Evolutionary conservation across 2,888 invertebrate species (phyloP).

Genomic region (Dilophus febrilis): DNA sequence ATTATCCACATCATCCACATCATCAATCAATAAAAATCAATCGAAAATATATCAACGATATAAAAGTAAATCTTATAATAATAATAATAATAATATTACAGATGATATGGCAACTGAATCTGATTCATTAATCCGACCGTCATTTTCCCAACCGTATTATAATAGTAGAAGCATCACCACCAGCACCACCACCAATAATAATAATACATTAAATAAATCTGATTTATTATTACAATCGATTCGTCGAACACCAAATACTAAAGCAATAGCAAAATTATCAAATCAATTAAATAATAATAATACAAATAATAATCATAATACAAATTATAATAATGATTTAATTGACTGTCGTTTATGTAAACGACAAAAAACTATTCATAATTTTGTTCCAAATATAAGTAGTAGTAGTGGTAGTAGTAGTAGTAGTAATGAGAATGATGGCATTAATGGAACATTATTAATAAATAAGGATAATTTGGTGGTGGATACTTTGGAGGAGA

Average conservation of each 20-base stretch:
- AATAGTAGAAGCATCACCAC: too few species aligned
- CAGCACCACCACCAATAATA: too few species aligned
- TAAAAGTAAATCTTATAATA: too few species aligned
- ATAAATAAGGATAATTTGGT: too few species aligned
- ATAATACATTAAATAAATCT: conserved; percentile 32
- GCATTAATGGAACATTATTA: too few species aligned
- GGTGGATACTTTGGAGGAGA: too few species aligned
- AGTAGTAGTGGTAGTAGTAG: conserved; percentile 4
- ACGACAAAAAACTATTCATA: conserved; percentile 29
- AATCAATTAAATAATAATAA: conserved; percentile 1
- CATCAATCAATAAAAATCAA: too few species aligned
- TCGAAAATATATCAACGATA: too few species aligned
- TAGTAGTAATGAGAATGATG: not conserved
- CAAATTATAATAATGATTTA: conserved; percentile 15
- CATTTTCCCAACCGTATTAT: too few species aligned
- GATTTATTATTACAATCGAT: conserved; percentile 39
- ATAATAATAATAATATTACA: too few species aligned
- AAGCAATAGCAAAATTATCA: conserved; percentile 14
- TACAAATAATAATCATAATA: conserved; percentile 30
- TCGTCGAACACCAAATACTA: conserved; percentile 32
- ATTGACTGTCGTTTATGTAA: conserved; percentile 28
- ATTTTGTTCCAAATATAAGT: conserved; percentile 16
- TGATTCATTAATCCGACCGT: too few species aligned
- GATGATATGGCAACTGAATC: too few species aligned
- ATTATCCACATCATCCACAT: conserved; percentile 12